Conservation (phyloP, 2,113 vertebrate species). For the Cettia cetti region DNA sequence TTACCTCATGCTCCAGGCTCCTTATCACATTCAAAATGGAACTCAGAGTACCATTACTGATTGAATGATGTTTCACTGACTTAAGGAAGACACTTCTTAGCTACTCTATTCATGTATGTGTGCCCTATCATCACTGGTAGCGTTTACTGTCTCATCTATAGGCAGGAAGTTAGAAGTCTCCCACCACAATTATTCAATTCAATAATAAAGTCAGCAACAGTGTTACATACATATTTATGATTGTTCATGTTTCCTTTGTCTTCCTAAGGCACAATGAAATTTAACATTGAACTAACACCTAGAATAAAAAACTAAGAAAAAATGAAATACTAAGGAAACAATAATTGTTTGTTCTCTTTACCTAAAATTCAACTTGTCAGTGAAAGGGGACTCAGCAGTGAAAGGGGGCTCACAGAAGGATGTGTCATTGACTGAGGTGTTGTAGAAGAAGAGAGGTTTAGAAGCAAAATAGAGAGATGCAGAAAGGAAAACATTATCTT, state of each 20-base stretch:
- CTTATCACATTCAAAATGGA: neutral
- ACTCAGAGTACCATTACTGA: neutral
- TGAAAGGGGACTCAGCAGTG: neutral
- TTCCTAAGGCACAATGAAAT: neutral
- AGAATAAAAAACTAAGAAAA: neutral
- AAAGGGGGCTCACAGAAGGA: neutral
- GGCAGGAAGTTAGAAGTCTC: neutral
- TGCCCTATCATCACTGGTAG: neutral
- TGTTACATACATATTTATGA: neutral
- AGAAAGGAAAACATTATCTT: neutral
- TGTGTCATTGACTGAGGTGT: neutral
- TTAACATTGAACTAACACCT: neutral
- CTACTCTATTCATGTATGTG: neutral
- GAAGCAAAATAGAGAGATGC: neutral
- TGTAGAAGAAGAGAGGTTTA: neutral
- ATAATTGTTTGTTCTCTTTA: neutral
- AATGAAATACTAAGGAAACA: neutral
- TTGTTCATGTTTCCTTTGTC: neutral
- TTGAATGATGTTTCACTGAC: neutral
- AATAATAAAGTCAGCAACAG: neutral
- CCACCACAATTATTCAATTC: neutral
- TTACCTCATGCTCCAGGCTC: neutral
- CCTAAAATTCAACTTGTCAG: neutral
- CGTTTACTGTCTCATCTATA: neutral
- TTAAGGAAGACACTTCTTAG: neutral